Evolutionary conservation across 2,888 invertebrate species (phyloP).

Genomic region (Tryphoninae sp.): DNA sequence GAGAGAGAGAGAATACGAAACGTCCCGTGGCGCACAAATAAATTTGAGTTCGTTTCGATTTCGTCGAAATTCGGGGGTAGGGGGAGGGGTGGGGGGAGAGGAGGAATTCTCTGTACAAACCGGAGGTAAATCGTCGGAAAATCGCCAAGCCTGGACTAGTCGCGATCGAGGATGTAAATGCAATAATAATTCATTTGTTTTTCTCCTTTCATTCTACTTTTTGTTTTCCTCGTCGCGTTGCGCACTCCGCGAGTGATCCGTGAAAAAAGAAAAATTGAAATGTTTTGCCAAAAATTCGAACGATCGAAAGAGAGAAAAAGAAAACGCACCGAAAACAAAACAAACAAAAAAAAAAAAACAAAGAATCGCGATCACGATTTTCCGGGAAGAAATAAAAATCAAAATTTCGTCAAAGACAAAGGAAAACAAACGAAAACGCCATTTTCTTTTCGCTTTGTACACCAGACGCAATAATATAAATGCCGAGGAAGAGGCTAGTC

Average conservation of each 20-base stretch:
- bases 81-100: too few species aligned
- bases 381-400: too few species aligned
- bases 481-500: too few species aligned
- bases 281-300: slow-evolving; percentile 43
- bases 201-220: background rate
- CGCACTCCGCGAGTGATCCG: slow-evolving; percentile 50
- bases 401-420: background rate
- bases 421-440: slow-evolving; percentile 15
- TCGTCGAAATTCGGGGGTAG: slow-evolving; percentile 14
- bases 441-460: slow-evolving; percentile 40
- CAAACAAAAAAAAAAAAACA: too few species aligned
- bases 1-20: slow-evolving; percentile 18
- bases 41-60: slow-evolving; percentile 28
- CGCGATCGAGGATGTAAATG: slow-evolving; percentile 58
- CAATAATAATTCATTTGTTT: slow-evolving; percentile 6
- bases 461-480: slow-evolving; percentile 58
- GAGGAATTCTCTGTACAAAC: background rate
- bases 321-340: background rate
- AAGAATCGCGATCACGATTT: too few species aligned
- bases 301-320: slow-evolving; percentile 21
- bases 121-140: slow-evolving; percentile 42
- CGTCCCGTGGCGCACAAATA: slow-evolving; percentile 11
- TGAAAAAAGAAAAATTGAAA: slow-evolving; percentile 15
- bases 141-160: slow-evolving; percentile 59
- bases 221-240: slow-evolving; percentile 48